These are phyloP conservation scores for Hoplostethus mediterraneus DNA, from an alignment of 2,797 vertebrate genomes.

Conservation along the genomic window DNA sequence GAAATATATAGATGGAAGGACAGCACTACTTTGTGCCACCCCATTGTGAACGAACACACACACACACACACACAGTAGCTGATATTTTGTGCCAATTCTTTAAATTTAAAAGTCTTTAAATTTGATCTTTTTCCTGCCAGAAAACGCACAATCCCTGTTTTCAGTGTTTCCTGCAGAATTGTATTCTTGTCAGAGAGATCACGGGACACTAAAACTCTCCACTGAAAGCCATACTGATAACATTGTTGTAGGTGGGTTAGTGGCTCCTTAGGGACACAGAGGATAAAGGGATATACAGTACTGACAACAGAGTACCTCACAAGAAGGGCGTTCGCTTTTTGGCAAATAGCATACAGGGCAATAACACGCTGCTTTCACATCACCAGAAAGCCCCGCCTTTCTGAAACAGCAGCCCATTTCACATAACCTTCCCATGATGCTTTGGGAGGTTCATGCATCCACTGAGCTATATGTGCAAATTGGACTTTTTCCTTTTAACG, in stretches of 20 bases:
- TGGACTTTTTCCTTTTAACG: no score
- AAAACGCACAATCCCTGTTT: no score
- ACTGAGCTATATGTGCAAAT: no score
- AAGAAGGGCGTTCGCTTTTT: not conserved
- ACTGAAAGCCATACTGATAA: no score
- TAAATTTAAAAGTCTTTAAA: no score
- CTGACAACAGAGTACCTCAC: slow-evolving; percentile 31
- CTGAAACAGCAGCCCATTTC: not conserved
- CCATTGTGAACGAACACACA: slow-evolving; percentile 36
- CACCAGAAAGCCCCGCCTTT: not conserved
- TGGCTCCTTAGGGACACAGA: not conserved
- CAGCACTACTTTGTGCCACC: slow-evolving; percentile 38
- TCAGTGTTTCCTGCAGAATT: no score
- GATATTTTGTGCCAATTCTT: no score
- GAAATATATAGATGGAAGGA: not conserved
- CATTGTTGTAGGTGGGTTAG: no score
- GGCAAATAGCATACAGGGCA: not conserved
- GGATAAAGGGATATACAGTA: not conserved
- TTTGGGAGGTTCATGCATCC: no score
- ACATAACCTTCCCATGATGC: not conserved
- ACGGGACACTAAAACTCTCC: no score
- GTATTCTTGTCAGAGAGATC: no score
- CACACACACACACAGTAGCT: not conserved
- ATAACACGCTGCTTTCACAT: not conserved
- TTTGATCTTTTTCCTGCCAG: no score